Base-by-base conservation (phyloP, 2,888 invertebrate genomes). In the Notocelia uddmanniana region DNA sequence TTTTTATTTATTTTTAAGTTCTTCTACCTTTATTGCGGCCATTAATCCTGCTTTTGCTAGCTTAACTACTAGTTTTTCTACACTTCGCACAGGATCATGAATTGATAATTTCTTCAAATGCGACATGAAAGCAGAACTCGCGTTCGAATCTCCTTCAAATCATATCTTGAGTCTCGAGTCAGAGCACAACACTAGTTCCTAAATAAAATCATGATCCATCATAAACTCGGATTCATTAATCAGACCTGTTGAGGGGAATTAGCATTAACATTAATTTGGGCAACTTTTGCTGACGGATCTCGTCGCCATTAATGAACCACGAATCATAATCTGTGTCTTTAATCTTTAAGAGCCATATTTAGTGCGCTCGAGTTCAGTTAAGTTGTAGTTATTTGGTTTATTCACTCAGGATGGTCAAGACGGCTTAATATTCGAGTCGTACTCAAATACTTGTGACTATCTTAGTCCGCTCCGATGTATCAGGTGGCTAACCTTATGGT, bases 141-240 rank as follows among this genome's bases (percentile, higher is more conserved):
- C 9, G 31, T 34, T 57, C 18, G 34, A 19, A 19, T 34, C 31
- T 31, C 31, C 31, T 31, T 57, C 1, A 11, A n/a, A 3, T 37
- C 10, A 15, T 8, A 13, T 10, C 41, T 45, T 18, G 45, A 45
- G 23, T 37, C 19, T 50, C 52, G 63, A 52, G 63, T 10, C 11
- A 64, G 21, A 64, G 37, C 18, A 5, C 54, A 54, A 10, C 64
- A 64, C 54, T 64, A 37, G 26, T 34, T 37, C 45, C 23, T 31
- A 67, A 71, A 71, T 71, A 71, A 68, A 68, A 71, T 66, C 57
- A 67, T 60, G 59, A 71, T 71, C 71, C 71, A 67, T 71, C 71
- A 71, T 60, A 71, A 71, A 71, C 45, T 67, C 54, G 21, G 45
- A n/a, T 54, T 45, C 71, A 71, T 71, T 66, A 67, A 66, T 71